phyloP scores from a whole-genome alignment of 2,888 invertebrate species.

The Globia sparganii region DNA sequence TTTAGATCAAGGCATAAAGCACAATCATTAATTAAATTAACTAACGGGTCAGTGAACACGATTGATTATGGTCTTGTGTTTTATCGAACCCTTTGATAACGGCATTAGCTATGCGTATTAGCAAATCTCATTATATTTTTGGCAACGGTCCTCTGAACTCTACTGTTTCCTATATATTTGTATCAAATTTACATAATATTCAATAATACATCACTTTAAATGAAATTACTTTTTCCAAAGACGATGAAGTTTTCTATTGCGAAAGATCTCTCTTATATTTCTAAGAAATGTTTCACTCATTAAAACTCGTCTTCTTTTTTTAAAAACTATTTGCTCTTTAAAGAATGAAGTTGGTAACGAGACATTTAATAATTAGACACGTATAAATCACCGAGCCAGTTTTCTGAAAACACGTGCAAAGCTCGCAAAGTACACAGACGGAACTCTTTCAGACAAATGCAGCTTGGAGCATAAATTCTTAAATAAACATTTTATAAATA shows the following conservation, averaged over 20 bases:
- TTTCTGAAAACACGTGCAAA: slow-evolving; percentile 53
- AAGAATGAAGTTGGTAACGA: slow-evolving; percentile 49
- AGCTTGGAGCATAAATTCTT: slow-evolving; percentile 63
- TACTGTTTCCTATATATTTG: slow-evolving; percentile 23
- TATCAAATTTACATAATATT: slow-evolving; percentile 39
- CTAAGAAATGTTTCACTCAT: slow-evolving; percentile 56
- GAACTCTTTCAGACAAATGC: slow-evolving; percentile 54
- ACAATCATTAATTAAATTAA: slow-evolving; percentile 65
- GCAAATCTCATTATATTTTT: slow-evolving; percentile 59
- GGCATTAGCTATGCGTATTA: slow-evolving; percentile 59
- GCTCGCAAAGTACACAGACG: slow-evolving; percentile 48
- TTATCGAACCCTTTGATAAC: slow-evolving; percentile 60
- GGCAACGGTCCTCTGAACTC: slow-evolving; percentile 46
- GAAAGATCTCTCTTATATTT: slow-evolving; percentile 45
- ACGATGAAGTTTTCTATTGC: slow-evolving; percentile 51
- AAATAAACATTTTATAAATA: slow-evolving; percentile 68
- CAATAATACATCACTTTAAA: slow-evolving; percentile 51
- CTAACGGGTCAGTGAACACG: slow-evolving; percentile 62
- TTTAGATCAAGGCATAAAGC: slow-evolving; percentile 56
- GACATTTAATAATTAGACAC: slow-evolving; percentile 57
- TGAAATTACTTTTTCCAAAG: slow-evolving; percentile 42
- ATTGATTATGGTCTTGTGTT: slow-evolving; percentile 60
- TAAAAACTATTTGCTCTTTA: slow-evolving; percentile 44
- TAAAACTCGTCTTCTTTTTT: slow-evolving; percentile 53
- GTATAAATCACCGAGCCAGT: slow-evolving; percentile 50